Evolutionary conservation across 2,113 vertebrate genomes (phyloP).

Genomic region (Pangasianodon gigas): DNA sequence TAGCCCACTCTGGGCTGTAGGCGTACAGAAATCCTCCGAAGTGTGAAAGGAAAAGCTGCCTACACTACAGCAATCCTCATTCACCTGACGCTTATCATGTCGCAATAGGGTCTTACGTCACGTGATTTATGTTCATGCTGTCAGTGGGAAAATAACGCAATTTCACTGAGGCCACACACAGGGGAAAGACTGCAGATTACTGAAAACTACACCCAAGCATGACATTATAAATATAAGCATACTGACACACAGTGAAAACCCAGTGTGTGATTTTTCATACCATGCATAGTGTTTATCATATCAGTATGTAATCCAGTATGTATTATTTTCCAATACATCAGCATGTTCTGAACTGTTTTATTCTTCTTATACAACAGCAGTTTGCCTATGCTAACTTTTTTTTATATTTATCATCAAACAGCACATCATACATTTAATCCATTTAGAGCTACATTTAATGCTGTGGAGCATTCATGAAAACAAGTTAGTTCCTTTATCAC

Average conservation of each 20-base stretch:
- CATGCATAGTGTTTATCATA: background rate
- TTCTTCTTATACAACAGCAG: background rate
- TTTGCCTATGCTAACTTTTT: background rate
- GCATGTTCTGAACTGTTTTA: background rate
- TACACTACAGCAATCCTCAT: constrained; percentile 26
- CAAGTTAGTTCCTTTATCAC: background rate
- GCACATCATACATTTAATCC: background rate
- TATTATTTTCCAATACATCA: background rate
- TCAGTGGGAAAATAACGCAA: constrained; percentile 51
- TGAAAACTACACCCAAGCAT: constrained; percentile 28
- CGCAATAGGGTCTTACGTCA: constrained; percentile 47
- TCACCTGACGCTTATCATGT: constrained; percentile 2
- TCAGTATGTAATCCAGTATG: background rate
- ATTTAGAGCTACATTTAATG: background rate
- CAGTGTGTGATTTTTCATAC: background rate
- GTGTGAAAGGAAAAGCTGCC: constrained; percentile 19
- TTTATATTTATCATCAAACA: background rate
- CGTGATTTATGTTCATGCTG: constrained; percentile 20
- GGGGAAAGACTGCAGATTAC: background rate
- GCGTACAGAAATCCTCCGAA: constrained; percentile 25
- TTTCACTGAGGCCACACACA: background rate
- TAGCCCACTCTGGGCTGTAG: constrained; percentile 32
- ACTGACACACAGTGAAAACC: background rate
- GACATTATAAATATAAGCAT: background rate
- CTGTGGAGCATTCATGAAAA: too few species aligned